Evolutionary conservation across 2,888 invertebrate genomes (phyloP), one percentile per base, ranked within the genome.

Genomic region (Toxonevra muliebris): DNA sequence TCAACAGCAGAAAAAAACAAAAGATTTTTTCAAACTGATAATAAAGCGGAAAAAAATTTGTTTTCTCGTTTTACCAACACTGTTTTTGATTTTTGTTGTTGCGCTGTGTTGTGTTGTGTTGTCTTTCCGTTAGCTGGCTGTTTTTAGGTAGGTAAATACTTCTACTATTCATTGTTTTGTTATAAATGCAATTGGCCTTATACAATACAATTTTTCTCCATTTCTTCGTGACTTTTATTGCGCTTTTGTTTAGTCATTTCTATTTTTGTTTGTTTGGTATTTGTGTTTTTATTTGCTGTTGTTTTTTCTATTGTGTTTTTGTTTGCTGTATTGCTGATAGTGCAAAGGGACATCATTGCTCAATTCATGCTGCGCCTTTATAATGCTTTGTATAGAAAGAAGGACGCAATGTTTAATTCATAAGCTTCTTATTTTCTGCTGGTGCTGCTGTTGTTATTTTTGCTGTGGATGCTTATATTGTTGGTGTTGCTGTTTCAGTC

Each of bases 101-200:
- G 57, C 30, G 55, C 9, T 12, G 9, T 13, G 9, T 9, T 5
- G 54, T 54, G 54, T 3, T 12, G 15, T 17, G 4, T 54, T 12
- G 17, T 17, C n/a, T 54, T 5, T 3, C 50, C 8, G 13, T 7
- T 15, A 4, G 30, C 7, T 30, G 30, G 30, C 30, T 30, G 3
- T 30, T 30, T 30, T 30, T 7, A 30, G 30, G 30, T 30, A 30
- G 3, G 30, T 30, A n/a, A n/a, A n/a, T n/a, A 4, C 43, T 53
- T 7, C 48, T 20, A 5, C 20, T 69, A 63, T 67, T 61, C 65
- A 70, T 69, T 69, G 69, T 69, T 69, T 61, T 63, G 57, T 55
- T 61, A 53, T 57, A 66, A 68, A 73, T 71, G 71, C 70, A 71
- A 72, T 74, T 73, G 72, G 69, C 68, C 71, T 69, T 69, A 59